Base-by-base conservation (phyloP, 2,888 invertebrate species). In the Trimorus sp. region DNA sequence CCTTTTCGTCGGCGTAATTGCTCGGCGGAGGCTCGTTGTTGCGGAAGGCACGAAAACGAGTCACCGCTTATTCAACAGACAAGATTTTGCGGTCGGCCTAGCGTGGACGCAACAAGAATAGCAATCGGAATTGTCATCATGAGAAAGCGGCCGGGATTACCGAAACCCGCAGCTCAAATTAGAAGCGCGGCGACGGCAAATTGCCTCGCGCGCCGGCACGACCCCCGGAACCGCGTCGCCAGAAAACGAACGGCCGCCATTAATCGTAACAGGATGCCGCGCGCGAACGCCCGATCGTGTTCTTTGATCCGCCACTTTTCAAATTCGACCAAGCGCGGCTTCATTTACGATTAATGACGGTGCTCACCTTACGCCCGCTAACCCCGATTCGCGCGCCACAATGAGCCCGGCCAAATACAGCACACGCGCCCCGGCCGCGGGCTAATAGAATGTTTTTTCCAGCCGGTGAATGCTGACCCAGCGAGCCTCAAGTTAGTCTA, bases 81-180 rank as follows among this genome's bases (percentile, higher is more conserved):
- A 86, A 87, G 87, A 82, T 86, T 86, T 86, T 89, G 89, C 86
- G 89, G 89, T 89, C 85, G 70, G 59, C 59, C 70, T 78, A 71
- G 66, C 70, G 49, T 77, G 79, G 82, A 82, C 70, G 76, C 70
- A 68, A 69, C 69, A 82, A 80, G 78, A 84, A 84, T 79, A 74
- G 76, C 84, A 81, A 77, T 68, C 87, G 87, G 85, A 83, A 88
- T 87, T 87, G 87, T 85, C 87, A 87, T 88, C 89, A 88, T 88
- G 89, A 89, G 89, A 89, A 89, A 86, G 88, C 86, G 77, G 85
- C 86, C 84, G 86, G 87, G 87, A 89, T 89, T 89, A 88, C 89
- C 89, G 85, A 89, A 89, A 89, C 89, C 89, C 89, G 84, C 89
- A 89, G 89, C 88, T 89, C 87, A 89, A 89, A 89, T 89, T 89